These are phyloP conservation scores for Harpalus rufipes DNA, from an alignment of 2,888 invertebrate genomes.

Conservation along the genomic window DNA sequence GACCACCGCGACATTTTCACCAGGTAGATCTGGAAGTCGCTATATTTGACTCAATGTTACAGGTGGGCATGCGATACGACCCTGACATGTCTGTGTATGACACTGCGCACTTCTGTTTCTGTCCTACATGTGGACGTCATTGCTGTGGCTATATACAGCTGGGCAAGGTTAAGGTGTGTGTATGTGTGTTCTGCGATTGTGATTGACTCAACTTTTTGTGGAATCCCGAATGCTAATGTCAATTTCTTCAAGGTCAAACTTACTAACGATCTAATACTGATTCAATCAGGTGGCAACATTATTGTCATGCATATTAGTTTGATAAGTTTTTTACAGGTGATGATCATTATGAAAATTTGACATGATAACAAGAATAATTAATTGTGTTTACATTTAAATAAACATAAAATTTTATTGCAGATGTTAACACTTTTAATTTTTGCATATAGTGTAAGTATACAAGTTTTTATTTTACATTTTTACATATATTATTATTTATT, in stretches of 20 bases:
- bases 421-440: slow-evolving; percentile 4
- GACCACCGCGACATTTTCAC: slow-evolving; percentile 1
- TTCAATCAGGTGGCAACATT: slow-evolving; percentile 3
- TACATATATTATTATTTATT: not conserved
- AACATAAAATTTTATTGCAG: not conserved
- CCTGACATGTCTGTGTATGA: slow-evolving; percentile 59
- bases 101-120: slow-evolving; percentile 52
- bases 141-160: slow-evolving; percentile 41
- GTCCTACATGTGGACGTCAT: slow-evolving; percentile 57
- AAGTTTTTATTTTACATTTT: not conserved
- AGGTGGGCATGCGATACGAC: slow-evolving; percentile 56
- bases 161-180: slow-evolving; percentile 56
- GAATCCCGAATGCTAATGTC: slow-evolving; percentile 31
- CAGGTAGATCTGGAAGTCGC: slow-evolving; percentile 12
- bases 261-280: not conserved
- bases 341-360: not conserved
- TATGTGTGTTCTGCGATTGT: slow-evolving; percentile 14
- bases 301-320: slow-evolving; percentile 16
- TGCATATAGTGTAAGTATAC: not conserved
- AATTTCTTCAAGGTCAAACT: slow-evolving; percentile 16
- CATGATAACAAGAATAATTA: not conserved
- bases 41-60: slow-evolving; percentile 54
- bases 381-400: not conserved
- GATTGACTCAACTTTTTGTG: slow-evolving; percentile 26
- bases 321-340: not conserved